These are phyloP conservation scores for Cossypha caffra DNA, from an alignment of 2,797 vertebrate genomes.

Conservation along the genomic window DNA sequence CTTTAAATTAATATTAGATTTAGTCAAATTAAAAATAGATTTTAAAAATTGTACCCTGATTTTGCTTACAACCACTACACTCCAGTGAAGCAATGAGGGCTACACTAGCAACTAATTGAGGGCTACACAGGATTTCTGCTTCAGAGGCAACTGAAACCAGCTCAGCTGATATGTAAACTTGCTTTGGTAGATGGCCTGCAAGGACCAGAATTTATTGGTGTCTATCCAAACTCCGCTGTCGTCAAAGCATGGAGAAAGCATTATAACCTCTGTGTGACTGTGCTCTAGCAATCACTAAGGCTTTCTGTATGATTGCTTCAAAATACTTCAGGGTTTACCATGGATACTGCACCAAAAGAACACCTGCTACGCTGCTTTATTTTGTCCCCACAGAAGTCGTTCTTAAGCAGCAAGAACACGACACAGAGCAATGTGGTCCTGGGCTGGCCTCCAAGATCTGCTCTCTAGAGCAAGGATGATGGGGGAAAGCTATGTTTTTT, in stretches of 20 bases:
- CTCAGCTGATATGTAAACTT: neutral
- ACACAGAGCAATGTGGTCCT: too few relatives aligned
- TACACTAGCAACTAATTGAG: too few relatives aligned
- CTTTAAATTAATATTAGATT: neutral
- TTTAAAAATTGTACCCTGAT: accelerated
- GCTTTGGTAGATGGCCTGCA: neutral
- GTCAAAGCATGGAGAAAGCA: neutral
- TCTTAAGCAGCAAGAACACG: neutral
- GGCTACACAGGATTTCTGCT: neutral
- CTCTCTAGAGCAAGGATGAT: too few relatives aligned
- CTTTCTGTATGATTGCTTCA: neutral
- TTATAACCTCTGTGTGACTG: neutral
- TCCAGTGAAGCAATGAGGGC: neutral
- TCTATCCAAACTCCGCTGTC: neutral
- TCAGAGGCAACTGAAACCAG: neutral
- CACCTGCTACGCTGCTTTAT: neutral
- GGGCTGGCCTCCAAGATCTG: too few relatives aligned
- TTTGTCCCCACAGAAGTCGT: neutral
- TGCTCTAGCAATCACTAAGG: neutral
- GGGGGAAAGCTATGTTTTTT: too few relatives aligned
- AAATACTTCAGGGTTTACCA: neutral
- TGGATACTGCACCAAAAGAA: neutral
- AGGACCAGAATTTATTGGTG: neutral
- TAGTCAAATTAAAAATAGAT: neutral
- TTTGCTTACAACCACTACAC: neutral